Base-by-base conservation (phyloP, 2,888 invertebrate genomes). In the Ernsta delagoae region DNA sequence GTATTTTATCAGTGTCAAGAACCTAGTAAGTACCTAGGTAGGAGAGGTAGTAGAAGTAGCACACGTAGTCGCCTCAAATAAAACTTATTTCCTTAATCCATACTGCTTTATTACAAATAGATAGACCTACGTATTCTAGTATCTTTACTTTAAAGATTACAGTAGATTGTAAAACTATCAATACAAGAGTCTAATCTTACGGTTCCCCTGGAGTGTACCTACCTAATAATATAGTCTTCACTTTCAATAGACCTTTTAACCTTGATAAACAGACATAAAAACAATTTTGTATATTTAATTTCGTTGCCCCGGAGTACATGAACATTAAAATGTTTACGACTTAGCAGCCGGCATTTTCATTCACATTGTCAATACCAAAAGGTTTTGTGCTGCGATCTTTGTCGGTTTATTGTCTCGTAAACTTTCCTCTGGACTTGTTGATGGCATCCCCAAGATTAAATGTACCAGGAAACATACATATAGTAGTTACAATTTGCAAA, bases 341-440 rank as follows among this genome's bases (percentile, higher is more conserved):
- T 53, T 53, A 12, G 50, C 12, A 24, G 50, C 24, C 50, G 50
- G 50, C 50, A 53, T 53, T 53, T 53, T 53, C 50, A 53, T 16
- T 53, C 50, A 53, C 24, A 24, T 53, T 53, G 50, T 53, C 50
- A 53, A 53, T 53, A 53, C 50, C 50, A 53, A 53, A 53, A 53
- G 8, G 50, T 16, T 24, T 53, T 24, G 45, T 45, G 45, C 4
- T 53, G 50, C 50, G 16, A 53, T 53, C 50, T 53, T 53, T 53
- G 50, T 16, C 16, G 8, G 8, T 53, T 53, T 53, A 53, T 53
- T 53, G 50, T 53, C 50, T 53, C 50, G 50, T 53, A 53, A 53
- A 53, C 8, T 53, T 24, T 24, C 1, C 50, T 53, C 50, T 53
- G 24, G 24, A 53, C 50, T 12, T 53, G 24, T 53, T 48, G 48